Evolutionary conservation across 2,113 vertebrate genomes (phyloP).

Genomic region (Microtus pennsylvanicus): DNA sequence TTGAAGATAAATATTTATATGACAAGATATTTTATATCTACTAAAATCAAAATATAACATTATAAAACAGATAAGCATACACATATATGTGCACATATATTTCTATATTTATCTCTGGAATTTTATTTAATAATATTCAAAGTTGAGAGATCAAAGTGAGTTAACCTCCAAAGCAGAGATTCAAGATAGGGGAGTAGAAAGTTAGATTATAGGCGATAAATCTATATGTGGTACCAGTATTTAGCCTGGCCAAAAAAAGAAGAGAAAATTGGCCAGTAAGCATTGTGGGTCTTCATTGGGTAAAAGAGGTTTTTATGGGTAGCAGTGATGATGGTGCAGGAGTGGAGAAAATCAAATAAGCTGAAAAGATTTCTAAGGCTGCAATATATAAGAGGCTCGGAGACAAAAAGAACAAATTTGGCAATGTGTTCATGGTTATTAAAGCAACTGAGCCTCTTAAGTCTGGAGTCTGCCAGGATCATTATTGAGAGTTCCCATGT

Average conservation of each 20-base stretch:
- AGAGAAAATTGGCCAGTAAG: background rate
- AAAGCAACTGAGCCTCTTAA: constrained; percentile 44
- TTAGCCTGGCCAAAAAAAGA: too few species aligned
- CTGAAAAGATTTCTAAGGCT: background rate
- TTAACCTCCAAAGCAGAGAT: background rate
- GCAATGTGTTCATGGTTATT: background rate
- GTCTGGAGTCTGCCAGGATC: background rate
- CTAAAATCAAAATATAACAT: background rate
- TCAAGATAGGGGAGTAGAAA: background rate
- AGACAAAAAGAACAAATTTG: constrained; percentile 51
- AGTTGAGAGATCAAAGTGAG: background rate
- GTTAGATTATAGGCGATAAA: background rate
- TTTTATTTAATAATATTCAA: background rate
- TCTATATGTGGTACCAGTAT: background rate
- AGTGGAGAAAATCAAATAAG: background rate
- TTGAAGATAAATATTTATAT: background rate
- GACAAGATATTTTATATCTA: background rate
- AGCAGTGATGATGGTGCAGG: background rate
- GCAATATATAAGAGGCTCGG: background rate
- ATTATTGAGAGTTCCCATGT: constrained; percentile 19
- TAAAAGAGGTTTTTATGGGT: background rate
- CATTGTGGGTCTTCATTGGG: background rate
- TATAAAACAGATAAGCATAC: background rate
- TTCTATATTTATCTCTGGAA: background rate
- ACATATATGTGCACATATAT: background rate